Evolutionary conservation across 2,888 invertebrate species (phyloP).

Genomic region (Orthosia incerta): DNA sequence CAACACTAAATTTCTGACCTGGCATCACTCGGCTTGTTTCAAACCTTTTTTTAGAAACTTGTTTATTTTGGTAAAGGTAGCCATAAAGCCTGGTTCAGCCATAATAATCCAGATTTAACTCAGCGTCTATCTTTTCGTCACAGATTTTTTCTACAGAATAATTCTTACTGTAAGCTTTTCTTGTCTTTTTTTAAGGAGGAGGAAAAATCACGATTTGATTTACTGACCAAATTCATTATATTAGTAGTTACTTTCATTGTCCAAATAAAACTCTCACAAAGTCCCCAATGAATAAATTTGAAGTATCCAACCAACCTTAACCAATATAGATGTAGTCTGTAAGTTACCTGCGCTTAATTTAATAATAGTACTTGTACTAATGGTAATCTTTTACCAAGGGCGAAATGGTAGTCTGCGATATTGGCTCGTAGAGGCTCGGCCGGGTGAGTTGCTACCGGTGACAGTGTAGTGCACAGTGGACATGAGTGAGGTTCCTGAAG

Average conservation of each 20-base stretch:
- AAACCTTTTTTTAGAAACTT: conserved; percentile 15
- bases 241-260: background rate
- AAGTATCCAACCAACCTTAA: conserved; percentile 29
- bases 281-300: conserved; percentile 24
- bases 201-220: background rate
- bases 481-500: conserved; percentile 85
- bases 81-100: background rate
- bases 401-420: conserved; percentile 84
- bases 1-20: conserved; percentile 64
- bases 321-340: conserved; percentile 75
- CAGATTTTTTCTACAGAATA: background rate
- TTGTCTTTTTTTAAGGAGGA: background rate
- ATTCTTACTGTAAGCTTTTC: background rate
- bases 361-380: conserved; percentile 88
- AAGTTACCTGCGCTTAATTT: conserved; percentile 89
- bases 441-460: conserved; percentile 74
- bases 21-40: conserved; percentile 31
- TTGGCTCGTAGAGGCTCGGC: conserved; percentile 78
- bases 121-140: background rate
- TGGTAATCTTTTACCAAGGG: conserved; percentile 90
- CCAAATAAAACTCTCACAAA: background rate
- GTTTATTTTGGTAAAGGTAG: conserved; percentile 6
- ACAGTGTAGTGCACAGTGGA: conserved; percentile 69
- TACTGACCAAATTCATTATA: background rate
- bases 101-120: conserved; percentile 11